Conservation (phyloP, 2,113 vertebrate species). For the Procavia capensis region DNA sequence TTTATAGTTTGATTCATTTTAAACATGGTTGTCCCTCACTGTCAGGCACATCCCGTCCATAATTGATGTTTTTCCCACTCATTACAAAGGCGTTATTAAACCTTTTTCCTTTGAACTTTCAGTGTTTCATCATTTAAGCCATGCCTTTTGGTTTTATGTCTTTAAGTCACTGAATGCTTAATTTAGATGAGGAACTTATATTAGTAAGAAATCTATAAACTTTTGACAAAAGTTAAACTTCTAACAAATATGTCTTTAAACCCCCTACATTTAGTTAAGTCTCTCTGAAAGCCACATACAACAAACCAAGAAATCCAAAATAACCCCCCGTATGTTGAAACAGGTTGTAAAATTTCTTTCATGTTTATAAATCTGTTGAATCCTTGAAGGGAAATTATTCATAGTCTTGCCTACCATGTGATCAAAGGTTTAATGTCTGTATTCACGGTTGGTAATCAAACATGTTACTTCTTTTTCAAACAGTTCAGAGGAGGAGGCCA, state of each 20-base stretch:
- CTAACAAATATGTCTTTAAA: slow-evolving; percentile 22
- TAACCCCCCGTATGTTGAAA: neutral
- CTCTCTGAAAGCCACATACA: neutral
- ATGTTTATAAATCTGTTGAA: neutral
- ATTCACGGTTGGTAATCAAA: slow-evolving; percentile 13
- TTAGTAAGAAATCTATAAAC: slow-evolving; percentile 17
- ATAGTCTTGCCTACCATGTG: neutral
- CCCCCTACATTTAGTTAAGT: slow-evolving; percentile 11
- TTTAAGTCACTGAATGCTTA: slow-evolving; percentile 43
- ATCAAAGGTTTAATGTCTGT: slow-evolving; percentile 30
- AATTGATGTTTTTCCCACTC: slow-evolving; percentile 63
- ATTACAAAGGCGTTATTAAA: slow-evolving; percentile 60
- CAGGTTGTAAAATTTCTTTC: slow-evolving; percentile 53
- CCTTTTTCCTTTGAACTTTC: slow-evolving; percentile 49
- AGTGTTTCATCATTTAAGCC: slow-evolving; percentile 55
- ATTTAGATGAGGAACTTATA: neutral
- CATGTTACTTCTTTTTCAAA: slow-evolving; percentile 28
- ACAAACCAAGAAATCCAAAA: slow-evolving; percentile 12
- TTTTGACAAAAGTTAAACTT: slow-evolving; percentile 29
- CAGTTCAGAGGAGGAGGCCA: neutral
- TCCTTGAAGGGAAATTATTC: slow-evolving; percentile 23
- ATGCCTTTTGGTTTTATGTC: slow-evolving; percentile 48
- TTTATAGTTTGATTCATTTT: slow-evolving; percentile 60
- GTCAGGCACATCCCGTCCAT: neutral
- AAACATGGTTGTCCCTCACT: slow-evolving; percentile 37